Conservation (phyloP, 2,888 invertebrate species). For the Drosophila pullipes region DNA sequence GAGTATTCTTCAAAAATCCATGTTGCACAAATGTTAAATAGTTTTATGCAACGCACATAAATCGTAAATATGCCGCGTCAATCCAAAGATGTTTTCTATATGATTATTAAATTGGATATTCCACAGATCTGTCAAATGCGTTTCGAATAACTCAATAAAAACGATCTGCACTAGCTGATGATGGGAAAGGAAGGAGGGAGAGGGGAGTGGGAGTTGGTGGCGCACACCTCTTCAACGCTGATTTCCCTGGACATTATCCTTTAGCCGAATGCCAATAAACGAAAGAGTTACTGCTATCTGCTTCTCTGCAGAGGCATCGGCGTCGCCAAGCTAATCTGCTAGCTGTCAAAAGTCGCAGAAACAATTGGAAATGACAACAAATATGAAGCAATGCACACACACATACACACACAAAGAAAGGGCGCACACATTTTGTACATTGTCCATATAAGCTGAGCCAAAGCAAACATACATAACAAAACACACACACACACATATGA, state of each 20-base stretch:
- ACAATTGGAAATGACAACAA: constrained; percentile 79
- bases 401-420: constrained; percentile 41
- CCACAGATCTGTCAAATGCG: constrained; percentile 11
- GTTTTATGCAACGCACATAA: not conserved
- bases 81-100: not conserved
- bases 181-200: not conserved
- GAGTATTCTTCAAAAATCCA: not conserved
- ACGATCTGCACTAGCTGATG: constrained; percentile 13
- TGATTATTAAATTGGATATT: constrained; percentile 17
- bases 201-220: not conserved
- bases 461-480: constrained; percentile 44
- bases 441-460: constrained; percentile 47
- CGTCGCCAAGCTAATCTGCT: constrained; percentile 75
- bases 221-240: constrained; percentile 33
- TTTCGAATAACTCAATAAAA: constrained; percentile 27
- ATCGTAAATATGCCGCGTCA: not conserved
- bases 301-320: constrained; percentile 52
- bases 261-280: constrained; percentile 35
- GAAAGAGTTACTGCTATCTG: constrained; percentile 17
- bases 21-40: not conserved
- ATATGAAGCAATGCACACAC: constrained; percentile 61
- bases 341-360: constrained; percentile 75
- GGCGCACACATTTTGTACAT: constrained; percentile 23
- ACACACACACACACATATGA: constrained; percentile 13
- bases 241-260: constrained; percentile 64